phyloP scores from a whole-genome alignment of 2,888 invertebrate genomes.

The Encarsia formosa region DNA sequence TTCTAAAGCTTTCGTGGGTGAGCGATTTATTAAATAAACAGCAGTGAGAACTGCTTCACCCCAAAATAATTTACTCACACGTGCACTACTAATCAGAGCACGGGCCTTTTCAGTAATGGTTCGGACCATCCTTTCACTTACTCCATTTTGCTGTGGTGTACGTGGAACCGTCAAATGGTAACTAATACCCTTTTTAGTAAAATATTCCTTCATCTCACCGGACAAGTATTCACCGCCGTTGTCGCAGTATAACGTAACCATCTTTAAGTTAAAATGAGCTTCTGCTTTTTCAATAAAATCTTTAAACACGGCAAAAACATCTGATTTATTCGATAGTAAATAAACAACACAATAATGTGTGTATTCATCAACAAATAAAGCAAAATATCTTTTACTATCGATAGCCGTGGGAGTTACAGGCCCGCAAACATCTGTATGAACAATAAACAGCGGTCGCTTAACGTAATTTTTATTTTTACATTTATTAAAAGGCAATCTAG shows the following conservation, averaged over 20 bases:
- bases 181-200: constrained; percentile 38
- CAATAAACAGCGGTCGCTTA: constrained; percentile 18
- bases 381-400: too few species aligned
- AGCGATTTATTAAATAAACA: constrained; percentile 41
- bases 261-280: constrained; percentile 23
- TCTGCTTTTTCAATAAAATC: constrained; percentile 32
- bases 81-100: constrained; percentile 15
- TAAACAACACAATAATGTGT: constrained; percentile 20
- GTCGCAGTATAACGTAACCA: constrained; percentile 5
- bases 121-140: constrained; percentile 44
- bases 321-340: constrained; percentile 22
- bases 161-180: constrained; percentile 46
- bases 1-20: constrained; percentile 41
- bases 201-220: constrained; percentile 38
- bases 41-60: constrained; percentile 32
- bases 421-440: constrained; percentile 26
- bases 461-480: not conserved
- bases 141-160: constrained; percentile 47
- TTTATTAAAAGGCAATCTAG: constrained; percentile 2
- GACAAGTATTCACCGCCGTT: constrained; percentile 41
- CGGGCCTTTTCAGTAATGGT: constrained; percentile 29
- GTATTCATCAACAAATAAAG: too few species aligned
- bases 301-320: constrained; percentile 26
- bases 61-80: constrained; percentile 23
- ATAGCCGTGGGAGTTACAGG: constrained; percentile 19